Base-by-base conservation (phyloP, 2,888 invertebrate species). In the Noctuana brunneofusca region DNA sequence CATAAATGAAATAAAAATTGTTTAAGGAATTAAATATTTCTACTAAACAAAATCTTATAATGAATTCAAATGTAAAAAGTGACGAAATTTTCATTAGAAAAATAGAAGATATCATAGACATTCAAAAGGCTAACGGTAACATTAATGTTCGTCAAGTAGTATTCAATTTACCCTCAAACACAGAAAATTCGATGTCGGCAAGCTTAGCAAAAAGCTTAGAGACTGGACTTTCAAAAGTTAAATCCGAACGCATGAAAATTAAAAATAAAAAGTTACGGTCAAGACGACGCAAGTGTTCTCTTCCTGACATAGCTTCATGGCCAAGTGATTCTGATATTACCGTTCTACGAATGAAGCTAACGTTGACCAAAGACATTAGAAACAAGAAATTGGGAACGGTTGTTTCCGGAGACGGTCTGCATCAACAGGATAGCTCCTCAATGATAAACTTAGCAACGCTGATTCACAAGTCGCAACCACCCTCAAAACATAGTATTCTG, bases 261-360 rank as follows among this genome's bases (percentile, higher is more conserved):
- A 86, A 81, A 48, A 76, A 74, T 63, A 69, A 83, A 64, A 85
- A 81, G 66, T 59, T 71, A 18, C 74, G 76, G 14, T 68, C 69
- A 1, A 83, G 80, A 66, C 78, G 79, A 3, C 74, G 71, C 18
- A 83, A 78, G 64, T 80, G 75, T 66, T 80, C 78, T 41, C 55
- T 80, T 6, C 75, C 82, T 1, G 89, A 90, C 58, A 79, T 81
- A 6, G 69, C 85, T 57, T 87, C 93, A 12, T 93, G 93, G 86
- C 92, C 92, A 0, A 93, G 93, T 55, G 93, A 93, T 76, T 93
- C 93, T 0, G 93, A 93, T 73, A 89, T 93, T 59, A 93, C 93
- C 0, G 90, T 93, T 3, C 83, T 93, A 8, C 78, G 93, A 71
- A 92, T 93, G 78, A 92, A 92, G 71, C 75, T 80, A 62, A 82